phyloP scores from a whole-genome alignment of 2,797 vertebrate genomes.

The Anniella stebbinsi region DNA sequence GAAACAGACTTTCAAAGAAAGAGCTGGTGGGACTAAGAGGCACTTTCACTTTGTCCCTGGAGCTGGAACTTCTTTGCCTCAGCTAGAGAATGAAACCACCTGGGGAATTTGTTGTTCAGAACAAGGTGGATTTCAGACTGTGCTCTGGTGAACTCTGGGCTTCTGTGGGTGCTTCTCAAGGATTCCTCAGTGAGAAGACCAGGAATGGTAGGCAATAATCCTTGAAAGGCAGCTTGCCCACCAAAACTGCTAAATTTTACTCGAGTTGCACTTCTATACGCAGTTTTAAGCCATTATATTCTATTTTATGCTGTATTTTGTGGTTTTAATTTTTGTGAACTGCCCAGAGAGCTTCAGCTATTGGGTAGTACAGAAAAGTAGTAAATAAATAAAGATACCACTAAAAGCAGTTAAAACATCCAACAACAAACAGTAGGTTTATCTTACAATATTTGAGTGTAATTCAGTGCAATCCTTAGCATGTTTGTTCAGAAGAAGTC shows the following conservation, averaged over 20 bases:
- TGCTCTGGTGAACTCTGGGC: no score
- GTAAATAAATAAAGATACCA: not conserved
- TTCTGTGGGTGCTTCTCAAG: no score
- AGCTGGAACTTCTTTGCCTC: not conserved
- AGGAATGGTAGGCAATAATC: no score
- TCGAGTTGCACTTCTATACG: no score
- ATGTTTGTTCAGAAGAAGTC: not conserved
- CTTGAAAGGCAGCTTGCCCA: no score
- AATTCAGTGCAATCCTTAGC: not conserved
- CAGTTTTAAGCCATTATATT: no score
- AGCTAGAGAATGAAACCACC: not conserved
- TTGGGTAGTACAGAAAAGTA: not conserved
- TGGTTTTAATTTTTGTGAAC: no score
- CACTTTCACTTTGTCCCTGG: no score
- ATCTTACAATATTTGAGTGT: not conserved
- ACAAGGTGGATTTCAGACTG: not conserved
- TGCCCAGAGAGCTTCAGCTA: no score
- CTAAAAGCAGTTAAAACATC: not conserved
- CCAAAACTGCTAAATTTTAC: no score
- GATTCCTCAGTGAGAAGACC: no score
- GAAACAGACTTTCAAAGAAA: not conserved
- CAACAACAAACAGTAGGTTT: not conserved
- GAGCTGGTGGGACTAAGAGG: not conserved
- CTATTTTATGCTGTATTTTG: no score
- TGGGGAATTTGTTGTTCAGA: not conserved